These are phyloP conservation scores for Petrocephalus microphthalmus DNA, from an alignment of 2,113 vertebrate species.

Conservation along the genomic window DNA sequence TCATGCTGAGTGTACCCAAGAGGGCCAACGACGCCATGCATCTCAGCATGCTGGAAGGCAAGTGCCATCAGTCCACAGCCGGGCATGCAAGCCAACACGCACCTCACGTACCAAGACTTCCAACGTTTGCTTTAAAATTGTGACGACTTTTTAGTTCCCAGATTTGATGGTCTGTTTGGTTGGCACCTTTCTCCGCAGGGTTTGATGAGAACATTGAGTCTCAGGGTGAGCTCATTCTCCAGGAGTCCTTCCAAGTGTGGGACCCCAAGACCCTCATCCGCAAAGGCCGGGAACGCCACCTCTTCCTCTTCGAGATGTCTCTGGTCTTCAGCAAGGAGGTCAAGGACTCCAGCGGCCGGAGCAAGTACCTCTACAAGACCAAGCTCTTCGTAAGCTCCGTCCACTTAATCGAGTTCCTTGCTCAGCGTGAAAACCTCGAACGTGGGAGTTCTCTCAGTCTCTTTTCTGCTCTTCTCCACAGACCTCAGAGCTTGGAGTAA, in stretches of 20 bases:
- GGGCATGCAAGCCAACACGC: not conserved
- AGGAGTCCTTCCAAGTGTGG: slow-evolving; percentile 99
- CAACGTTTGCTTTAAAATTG: not conserved
- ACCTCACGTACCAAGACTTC: not conserved
- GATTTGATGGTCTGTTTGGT: not conserved
- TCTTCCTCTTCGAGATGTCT: slow-evolving; percentile 98
- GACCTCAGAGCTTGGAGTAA: slow-evolving; percentile 96
- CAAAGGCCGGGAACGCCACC: slow-evolving; percentile 91
- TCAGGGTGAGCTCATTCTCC: slow-evolving; percentile 96
- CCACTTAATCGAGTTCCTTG: not conserved
- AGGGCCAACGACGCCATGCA: slow-evolving; percentile 98
- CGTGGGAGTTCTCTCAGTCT: not conserved
- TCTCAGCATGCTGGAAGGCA: slow-evolving; percentile 97
- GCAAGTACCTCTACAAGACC: slow-evolving; percentile 99
- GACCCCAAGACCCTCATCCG: slow-evolving; percentile 97
- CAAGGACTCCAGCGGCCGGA: slow-evolving; percentile 93
- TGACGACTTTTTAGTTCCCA: not conserved
- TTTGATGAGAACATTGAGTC: slow-evolving; percentile 98
- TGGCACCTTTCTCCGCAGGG: slow-evolving; percentile 52
- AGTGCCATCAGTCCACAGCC: not conserved
- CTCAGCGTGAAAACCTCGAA: not conserved
- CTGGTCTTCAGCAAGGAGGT: slow-evolving; percentile 98
- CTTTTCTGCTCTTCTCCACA: slow-evolving; percentile 40
- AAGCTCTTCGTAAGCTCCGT: slow-evolving; percentile 83
- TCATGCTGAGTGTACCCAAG: slow-evolving; percentile 98